These are phyloP conservation scores for Empidonax alnorum DNA, from an alignment of 2,113 vertebrate genomes.

Conservation along the genomic window DNA sequence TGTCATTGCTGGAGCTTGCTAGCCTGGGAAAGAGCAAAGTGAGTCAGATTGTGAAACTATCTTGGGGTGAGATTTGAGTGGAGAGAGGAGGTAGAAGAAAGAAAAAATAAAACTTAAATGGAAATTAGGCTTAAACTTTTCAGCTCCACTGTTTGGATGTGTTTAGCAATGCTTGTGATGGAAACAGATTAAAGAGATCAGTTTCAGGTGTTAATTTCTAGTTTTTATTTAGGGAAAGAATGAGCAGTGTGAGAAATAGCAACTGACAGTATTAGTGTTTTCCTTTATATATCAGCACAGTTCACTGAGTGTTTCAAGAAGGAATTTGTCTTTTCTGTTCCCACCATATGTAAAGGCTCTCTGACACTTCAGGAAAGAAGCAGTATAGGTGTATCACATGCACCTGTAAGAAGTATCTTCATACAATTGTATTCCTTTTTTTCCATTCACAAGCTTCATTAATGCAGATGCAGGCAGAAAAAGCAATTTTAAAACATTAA, in stretches of 20 bases:
- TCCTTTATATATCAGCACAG: not conserved
- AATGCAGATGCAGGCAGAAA: not conserved
- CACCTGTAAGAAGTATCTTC: not conserved
- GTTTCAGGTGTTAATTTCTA: constrained; percentile 7
- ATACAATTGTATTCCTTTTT: not conserved
- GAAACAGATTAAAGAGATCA: not conserved
- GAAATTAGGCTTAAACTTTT: not conserved
- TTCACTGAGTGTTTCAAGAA: not conserved
- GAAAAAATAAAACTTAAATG: not conserved
- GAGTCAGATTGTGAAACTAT: constrained; percentile 20
- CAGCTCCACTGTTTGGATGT: not conserved
- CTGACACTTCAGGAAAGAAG: not conserved
- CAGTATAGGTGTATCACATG: not conserved
- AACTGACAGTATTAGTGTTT: not conserved
- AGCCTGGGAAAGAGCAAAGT: not conserved
- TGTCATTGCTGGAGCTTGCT: not conserved
- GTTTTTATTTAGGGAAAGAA: not conserved
- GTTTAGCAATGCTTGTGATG: not conserved
- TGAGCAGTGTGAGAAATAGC: not conserved
- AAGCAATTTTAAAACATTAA: not conserved
- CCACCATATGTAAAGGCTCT: not conserved
- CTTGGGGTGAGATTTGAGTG: not conserved
- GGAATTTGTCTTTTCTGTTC: not conserved
- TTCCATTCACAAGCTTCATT: not conserved
- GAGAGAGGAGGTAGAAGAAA: not conserved